phyloP scores from a whole-genome alignment of 1,140 invertebrate genomes.

The Antheraea mylitta region DNA sequence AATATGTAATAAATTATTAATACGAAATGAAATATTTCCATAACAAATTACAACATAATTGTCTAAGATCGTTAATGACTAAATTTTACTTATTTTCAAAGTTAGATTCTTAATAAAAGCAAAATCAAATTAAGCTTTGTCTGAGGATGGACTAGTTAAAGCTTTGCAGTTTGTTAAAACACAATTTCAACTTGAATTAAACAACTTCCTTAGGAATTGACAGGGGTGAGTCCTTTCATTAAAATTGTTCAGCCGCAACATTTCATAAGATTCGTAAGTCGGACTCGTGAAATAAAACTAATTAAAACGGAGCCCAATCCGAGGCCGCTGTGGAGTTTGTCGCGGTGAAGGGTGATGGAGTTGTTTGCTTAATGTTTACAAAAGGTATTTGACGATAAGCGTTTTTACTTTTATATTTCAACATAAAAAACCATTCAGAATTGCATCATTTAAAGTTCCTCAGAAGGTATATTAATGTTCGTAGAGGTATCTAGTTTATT shows the following conservation, averaged over 20 bases:
- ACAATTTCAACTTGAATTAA: slow-evolving; percentile 47
- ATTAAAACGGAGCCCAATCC: slow-evolving; percentile 13
- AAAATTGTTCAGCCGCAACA: slow-evolving; percentile 61
- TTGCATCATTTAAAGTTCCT: no score
- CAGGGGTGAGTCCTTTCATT: slow-evolving; percentile 58
- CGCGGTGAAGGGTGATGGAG: slow-evolving; percentile 5
- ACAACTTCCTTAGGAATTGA: slow-evolving; percentile 41
- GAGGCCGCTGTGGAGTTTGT: not conserved
- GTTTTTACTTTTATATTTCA: not conserved
- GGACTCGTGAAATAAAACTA: slow-evolving; percentile 57
- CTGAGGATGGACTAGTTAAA: slow-evolving; percentile 25
- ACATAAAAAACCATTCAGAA: no score
- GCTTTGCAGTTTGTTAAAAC: slow-evolving; percentile 31
- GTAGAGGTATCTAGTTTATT: no score
- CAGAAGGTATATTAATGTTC: no score
- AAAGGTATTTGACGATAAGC: slow-evolving; percentile 8
- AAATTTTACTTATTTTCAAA: not conserved
- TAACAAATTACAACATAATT: not conserved
- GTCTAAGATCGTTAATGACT: not conserved
- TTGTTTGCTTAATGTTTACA: slow-evolving; percentile 13
- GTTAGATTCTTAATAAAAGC: not conserved
- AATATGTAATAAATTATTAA: no score
- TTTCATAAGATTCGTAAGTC: slow-evolving; percentile 56
- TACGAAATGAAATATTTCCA: no score
- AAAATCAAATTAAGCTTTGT: slow-evolving; percentile 4